These are phyloP conservation scores for Ectemnius cavifrons DNA, from an alignment of 2,888 invertebrate genomes.

Conservation along the genomic window DNA sequence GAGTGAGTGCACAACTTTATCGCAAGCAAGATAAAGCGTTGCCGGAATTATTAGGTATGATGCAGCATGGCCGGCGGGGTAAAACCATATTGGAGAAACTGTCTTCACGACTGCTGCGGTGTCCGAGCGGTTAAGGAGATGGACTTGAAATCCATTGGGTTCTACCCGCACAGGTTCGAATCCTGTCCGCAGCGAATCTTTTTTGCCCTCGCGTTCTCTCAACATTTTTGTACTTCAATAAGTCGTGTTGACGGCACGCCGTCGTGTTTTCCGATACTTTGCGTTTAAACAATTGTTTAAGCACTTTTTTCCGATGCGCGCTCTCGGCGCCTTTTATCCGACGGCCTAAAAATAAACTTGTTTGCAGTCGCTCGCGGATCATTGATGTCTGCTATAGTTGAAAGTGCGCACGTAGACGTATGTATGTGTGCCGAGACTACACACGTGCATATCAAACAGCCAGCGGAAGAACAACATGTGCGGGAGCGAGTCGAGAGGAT, in stretches of 20 bases:
- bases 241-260: too few relatives aligned
- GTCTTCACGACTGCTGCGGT: conserved; percentile 71
- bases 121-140: conserved; percentile 78
- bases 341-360: neutral
- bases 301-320: too few relatives aligned
- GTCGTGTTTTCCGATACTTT: too few relatives aligned
- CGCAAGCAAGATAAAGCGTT: too few relatives aligned
- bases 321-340: neutral
- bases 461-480: neutral
- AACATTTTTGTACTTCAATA: neutral
- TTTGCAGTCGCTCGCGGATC: neutral
- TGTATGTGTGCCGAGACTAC: neutral
- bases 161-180: conserved; percentile 78
- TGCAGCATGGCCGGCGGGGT: neutral
- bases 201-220: conserved; percentile 57
- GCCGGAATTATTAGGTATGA: too few relatives aligned
- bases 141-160: conserved; percentile 78
- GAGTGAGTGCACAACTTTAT: too few relatives aligned
- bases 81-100: conserved; percentile 10
- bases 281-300: too few relatives aligned
- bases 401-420: too few relatives aligned
- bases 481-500: neutral
- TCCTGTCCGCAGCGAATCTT: conserved; percentile 77
- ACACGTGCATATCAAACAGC: neutral
- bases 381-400: neutral